phyloP scores from a whole-genome alignment of 2,797 vertebrate genomes.

The Fundulus diaphanus region DNA sequence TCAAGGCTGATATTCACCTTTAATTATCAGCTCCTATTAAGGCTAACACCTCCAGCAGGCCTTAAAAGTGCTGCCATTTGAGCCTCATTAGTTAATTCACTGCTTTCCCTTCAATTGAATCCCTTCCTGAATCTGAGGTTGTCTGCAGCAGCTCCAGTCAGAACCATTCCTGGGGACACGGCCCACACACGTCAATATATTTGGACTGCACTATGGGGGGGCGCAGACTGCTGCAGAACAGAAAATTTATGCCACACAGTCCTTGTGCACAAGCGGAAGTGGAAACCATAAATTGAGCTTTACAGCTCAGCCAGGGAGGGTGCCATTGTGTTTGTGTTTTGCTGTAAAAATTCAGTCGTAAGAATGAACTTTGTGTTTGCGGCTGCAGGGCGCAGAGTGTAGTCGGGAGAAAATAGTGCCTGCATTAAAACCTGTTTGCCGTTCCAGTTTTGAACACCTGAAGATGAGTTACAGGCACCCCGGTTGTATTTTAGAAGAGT shows the following conservation, averaged over 20 bases:
- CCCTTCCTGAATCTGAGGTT: neutral
- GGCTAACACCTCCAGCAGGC: constrained; percentile 37
- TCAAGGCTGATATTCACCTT: constrained; percentile 32
- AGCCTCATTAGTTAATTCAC: constrained; percentile 23
- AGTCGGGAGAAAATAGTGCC: neutral
- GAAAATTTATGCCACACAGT: neutral
- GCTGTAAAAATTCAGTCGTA: neutral
- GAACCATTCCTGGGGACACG: neutral
- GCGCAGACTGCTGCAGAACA: neutral
- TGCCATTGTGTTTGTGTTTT: neutral
- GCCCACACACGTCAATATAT: neutral
- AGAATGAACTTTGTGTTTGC: neutral
- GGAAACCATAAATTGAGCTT: constrained; percentile 17
- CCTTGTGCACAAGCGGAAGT: neutral
- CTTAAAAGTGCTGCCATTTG: constrained; percentile 56
- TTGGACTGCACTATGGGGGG: neutral
- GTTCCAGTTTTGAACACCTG: neutral
- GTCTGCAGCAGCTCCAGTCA: neutral
- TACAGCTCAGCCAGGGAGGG: neutral
- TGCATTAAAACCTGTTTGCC: neutral
- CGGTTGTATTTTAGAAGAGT: neutral
- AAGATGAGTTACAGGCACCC: neutral
- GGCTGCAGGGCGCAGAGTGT: neutral
- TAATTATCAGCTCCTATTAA: constrained; percentile 38
- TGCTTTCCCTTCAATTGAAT: constrained; percentile 28